Base-by-base conservation (phyloP, 2,113 vertebrate species). In the Nannobrachium achirus region DNA sequence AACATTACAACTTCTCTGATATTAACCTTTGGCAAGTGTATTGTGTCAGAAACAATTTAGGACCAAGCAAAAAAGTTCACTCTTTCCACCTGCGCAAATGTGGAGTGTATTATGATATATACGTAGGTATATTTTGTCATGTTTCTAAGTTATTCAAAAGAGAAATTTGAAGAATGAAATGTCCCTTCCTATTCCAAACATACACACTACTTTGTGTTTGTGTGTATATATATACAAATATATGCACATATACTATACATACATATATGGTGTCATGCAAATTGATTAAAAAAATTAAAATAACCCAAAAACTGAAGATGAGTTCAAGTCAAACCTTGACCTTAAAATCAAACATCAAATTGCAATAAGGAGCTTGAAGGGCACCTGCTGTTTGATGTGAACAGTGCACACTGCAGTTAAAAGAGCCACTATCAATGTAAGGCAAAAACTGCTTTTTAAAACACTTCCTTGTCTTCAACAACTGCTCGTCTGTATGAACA, bases 111-210 rank as follows among this genome's bases (percentile, higher is more conserved):
- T 25, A 14, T 42, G 10, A 33, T 19, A 63, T 13, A 19, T 19
- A n/a, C n/a, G n/a, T n/a, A 18, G 19, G 14, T 45, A 65, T 13
- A 45, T 40, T 15, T 62, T n/a, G n/a, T 40, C 48, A 57, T 46
- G 16, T 58, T 53, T 15, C 58, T 46, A 38, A 76, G 52, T 18
- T 56, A 49, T 20, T 58, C 41, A 51, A 51, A 16, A 56, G 48
- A 46, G 52, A 45, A 70, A 58, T 70, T 74, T 53, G 75, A 64
- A 69, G 66, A 55, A n/a, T 55, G 6, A 68, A 40, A 11, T 44
- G 41, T 75, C 71, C 71, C 71, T 83, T 88, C 61, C 42, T 13
- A 69, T 79, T 76, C 61, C 50, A 50, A 45, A 86, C 57, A 33
- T 33, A 33, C 25, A 33, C 25, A 33, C 25, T 33, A 33, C 25